Base-by-base conservation (phyloP, 2,797 vertebrate species). In the Tenualosa ilisha region DNA sequence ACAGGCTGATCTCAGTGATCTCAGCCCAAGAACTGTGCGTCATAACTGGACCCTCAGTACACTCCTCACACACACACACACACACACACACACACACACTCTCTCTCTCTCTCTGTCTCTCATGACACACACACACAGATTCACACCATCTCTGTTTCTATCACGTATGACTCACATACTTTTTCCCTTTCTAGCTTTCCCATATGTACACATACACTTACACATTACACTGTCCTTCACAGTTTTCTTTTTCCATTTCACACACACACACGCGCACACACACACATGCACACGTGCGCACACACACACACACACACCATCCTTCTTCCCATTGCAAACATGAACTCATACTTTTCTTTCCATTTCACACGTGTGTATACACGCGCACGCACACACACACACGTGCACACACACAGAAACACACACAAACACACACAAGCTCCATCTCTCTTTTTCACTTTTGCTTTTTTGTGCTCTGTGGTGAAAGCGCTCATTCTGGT, bases 1-100 rank as follows among this genome's bases (percentile, higher is more conserved):
- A 90, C 59, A 86, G 87, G 85, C 89, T 83, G 84, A 88, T 89
- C 86, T 79, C 72, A 79, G 72, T 79, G 72, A 79, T 79, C 72
- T 88, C 85, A 84, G 87, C 82, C 85, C 83, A 82, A 82, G 83
- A 83, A 84, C 50, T 86, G 56, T 90, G 84, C 88, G 37, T 87
- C 84, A 87, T 37, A 53, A 83, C 83, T 81, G 68, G 22, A 46
- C 72, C 17, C 72, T 43, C 72, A 79, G 37, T 63, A 13, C 65
- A 72, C 65, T 37, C 13, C 65, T 15, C 63, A 9, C 63, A 3
- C 63, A 6, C 26, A 5, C 24, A 31, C 63, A 12, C 24, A 43
- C 72, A 37, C 65, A 65, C 61, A 72, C 65, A 65, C n/a, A 65
- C 61, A 65, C 61, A 65, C 61, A 65, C 81, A 81, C 63, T 26